Conservation (phyloP, 1,140 invertebrate genomes). For the Lordiphosa mommai region DNA sequence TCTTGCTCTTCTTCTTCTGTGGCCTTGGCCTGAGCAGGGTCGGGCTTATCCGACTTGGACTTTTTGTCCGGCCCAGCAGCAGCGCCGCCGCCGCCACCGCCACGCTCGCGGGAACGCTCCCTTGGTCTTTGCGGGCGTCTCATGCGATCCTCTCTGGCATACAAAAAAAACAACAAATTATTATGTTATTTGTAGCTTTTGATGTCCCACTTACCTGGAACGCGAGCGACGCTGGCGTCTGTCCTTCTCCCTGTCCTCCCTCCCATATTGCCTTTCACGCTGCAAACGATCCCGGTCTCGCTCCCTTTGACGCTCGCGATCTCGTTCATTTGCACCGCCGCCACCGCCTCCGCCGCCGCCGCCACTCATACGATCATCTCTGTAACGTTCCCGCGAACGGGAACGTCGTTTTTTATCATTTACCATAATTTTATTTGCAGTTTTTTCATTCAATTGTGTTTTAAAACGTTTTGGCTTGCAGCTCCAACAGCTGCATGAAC, state of each 20-base stretch:
- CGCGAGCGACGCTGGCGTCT: conserved; percentile 72
- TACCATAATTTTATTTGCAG: conserved; percentile 66
- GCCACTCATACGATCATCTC: conserved; percentile 39
- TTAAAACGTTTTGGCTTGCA: conserved; percentile 14
- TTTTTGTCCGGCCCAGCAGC: conserved; percentile 37
- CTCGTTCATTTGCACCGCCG: conserved; percentile 18
- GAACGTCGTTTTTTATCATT: conserved; percentile 81
- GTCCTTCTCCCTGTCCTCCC: conserved; percentile 58
- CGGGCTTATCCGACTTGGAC: conserved; percentile 33
- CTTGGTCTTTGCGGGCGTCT: conserved; percentile 55
- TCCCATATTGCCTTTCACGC: conserved; percentile 41
- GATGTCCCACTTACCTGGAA: conserved; percentile 33
- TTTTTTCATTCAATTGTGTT: neutral
- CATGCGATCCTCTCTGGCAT: conserved; percentile 47
- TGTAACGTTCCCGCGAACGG: conserved; percentile 80
- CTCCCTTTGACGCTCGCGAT: conserved; percentile 50
- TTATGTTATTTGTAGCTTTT: neutral
- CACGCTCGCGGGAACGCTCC: conserved; percentile 36
- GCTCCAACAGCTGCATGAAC: conserved; percentile 17
- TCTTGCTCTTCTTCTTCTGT: conserved; percentile 56
- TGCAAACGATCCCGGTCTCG: conserved; percentile 46
- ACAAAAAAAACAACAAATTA: no score
- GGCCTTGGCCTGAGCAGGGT: neutral
- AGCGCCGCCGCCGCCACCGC: conserved; percentile 5
- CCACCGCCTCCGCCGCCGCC: conserved; percentile 8